These are phyloP conservation scores for Lycia hirtaria DNA, from an alignment of 2,888 invertebrate species.

Conservation along the genomic window DNA sequence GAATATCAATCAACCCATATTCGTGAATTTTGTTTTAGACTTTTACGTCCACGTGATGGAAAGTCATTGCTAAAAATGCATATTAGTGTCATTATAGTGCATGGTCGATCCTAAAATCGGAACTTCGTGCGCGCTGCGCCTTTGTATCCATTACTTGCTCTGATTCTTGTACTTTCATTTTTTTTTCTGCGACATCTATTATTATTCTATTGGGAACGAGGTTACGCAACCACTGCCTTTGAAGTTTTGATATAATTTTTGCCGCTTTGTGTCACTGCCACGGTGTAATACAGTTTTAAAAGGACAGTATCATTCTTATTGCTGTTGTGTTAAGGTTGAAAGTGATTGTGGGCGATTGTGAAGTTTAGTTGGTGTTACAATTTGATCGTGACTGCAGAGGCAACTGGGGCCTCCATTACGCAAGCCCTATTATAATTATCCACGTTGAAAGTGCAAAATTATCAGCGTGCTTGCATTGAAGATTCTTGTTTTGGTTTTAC, in stretches of 20 bases:
- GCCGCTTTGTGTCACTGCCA: slow-evolving; percentile 67
- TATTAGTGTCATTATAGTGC: slow-evolving; percentile 27
- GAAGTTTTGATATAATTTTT: slow-evolving; percentile 84
- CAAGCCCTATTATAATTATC: slow-evolving; percentile 78
- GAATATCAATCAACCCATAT: too few species aligned
- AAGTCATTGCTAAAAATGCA: too few species aligned
- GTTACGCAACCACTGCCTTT: slow-evolving; percentile 78
- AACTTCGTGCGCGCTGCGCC: slow-evolving; percentile 66
- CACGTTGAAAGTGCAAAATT: slow-evolving; percentile 81
- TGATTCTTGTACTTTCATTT: slow-evolving; percentile 81
- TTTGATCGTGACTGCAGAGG: slow-evolving; percentile 82
- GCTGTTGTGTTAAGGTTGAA: slow-evolving; percentile 37
- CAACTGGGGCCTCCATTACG: slow-evolving; percentile 70
- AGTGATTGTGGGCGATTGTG: slow-evolving; percentile 28
- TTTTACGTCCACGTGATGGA: too few species aligned
- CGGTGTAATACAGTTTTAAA: slow-evolving; percentile 35
- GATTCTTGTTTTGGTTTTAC: slow-evolving; percentile 35
- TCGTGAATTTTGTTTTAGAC: too few species aligned
- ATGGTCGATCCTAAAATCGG: slow-evolving; percentile 14
- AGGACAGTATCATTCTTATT: slow-evolving; percentile 38
- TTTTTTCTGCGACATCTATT: slow-evolving; percentile 82
- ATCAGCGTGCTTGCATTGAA: slow-evolving; percentile 51
- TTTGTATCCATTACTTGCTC: slow-evolving; percentile 81
- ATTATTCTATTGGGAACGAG: slow-evolving; percentile 82
- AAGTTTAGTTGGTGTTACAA: slow-evolving; percentile 49